A percentile compares a stretch with the other conserved stretches of the same genome.
Evolutionary conservation across 2,888 invertebrate genomes (phyloP).

Genomic region (Oscheius myriophilus): DNA sequence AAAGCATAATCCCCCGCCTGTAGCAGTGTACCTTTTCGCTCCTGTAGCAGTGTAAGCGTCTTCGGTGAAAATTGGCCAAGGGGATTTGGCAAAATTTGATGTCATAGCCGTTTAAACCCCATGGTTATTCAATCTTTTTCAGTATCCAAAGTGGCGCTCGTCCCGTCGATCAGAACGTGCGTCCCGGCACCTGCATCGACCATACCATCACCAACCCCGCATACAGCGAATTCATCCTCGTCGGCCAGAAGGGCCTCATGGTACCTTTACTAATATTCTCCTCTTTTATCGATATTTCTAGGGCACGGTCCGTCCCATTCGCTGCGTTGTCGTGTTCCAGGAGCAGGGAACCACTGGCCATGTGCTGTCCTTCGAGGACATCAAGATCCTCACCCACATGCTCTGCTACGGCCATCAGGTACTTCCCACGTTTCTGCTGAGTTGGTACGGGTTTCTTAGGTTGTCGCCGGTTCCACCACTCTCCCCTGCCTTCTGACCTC

Average conservation of each 20-base stretch:
- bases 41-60: too few species aligned
- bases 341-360: slow-evolving; percentile 18
- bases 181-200: slow-evolving; percentile 45
- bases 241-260: slow-evolving; percentile 32
- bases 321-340: slow-evolving; percentile 42
- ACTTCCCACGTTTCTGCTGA: slow-evolving; percentile 18
- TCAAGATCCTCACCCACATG: slow-evolving; percentile 30
- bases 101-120: too few species aligned
- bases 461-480: slow-evolving; percentile 13
- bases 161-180: slow-evolving; percentile 42
- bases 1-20: too few species aligned
- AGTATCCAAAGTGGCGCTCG: slow-evolving; percentile 18
- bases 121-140: slow-evolving; percentile 1
- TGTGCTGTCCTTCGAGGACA: slow-evolving; percentile 24
- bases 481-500: slow-evolving; percentile 47
- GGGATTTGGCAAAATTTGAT: too few species aligned
- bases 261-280: background rate
- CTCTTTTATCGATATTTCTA: slow-evolving; percentile 16
- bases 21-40: too few species aligned
- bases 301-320: slow-evolving; percentile 53
- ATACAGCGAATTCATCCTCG: slow-evolving; percentile 48
- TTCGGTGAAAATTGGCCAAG: too few species aligned
- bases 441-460: slow-evolving; percentile 6
- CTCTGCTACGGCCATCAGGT: slow-evolving; percentile 49
- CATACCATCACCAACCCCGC: slow-evolving; percentile 36